Conservation (phyloP, 2,888 invertebrate species). For the Rhodophaea formosa region DNA sequence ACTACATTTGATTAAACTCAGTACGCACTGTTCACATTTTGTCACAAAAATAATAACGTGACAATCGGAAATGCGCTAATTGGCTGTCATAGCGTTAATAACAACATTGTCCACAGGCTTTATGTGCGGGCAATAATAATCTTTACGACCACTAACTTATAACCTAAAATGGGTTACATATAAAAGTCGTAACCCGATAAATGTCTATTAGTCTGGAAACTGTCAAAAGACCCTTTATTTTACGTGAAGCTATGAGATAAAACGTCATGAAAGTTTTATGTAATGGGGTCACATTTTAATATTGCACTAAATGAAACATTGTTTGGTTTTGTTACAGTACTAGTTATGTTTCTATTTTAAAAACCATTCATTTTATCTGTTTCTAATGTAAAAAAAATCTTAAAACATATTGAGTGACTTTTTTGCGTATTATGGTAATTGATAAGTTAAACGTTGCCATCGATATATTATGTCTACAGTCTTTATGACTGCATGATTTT, state of each 20-base stretch:
- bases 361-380: too few relatives aligned
- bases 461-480: too few relatives aligned
- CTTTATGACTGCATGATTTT: too few relatives aligned
- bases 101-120: slow-evolving; percentile 5
- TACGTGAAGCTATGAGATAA: slow-evolving; percentile 9
- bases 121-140: slow-evolving; percentile 7
- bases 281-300: not conserved
- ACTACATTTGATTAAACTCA: not conserved
- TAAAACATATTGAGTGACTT: too few relatives aligned
- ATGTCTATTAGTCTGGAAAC: slow-evolving; percentile 11
- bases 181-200: slow-evolving; percentile 12
- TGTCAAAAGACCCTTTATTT: slow-evolving; percentile 12
- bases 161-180: slow-evolving; percentile 5
- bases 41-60: slow-evolving; percentile 16
- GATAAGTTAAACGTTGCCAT: too few relatives aligned
- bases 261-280: slow-evolving; percentile 6
- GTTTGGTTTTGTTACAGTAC: not conserved
- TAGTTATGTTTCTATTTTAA: not conserved
- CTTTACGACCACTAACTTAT: slow-evolving; percentile 12
- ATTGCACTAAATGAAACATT: not conserved
- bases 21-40: slow-evolving; percentile 11
- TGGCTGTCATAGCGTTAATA: slow-evolving; percentile 14
- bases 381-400: too few relatives aligned
- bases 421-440: too few relatives aligned
- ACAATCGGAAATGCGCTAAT: slow-evolving; percentile 8